Evolutionary conservation across 2,888 invertebrate genomes (phyloP), one percentile per base, ranked within the genome.

Genomic region (Labia minor): DNA sequence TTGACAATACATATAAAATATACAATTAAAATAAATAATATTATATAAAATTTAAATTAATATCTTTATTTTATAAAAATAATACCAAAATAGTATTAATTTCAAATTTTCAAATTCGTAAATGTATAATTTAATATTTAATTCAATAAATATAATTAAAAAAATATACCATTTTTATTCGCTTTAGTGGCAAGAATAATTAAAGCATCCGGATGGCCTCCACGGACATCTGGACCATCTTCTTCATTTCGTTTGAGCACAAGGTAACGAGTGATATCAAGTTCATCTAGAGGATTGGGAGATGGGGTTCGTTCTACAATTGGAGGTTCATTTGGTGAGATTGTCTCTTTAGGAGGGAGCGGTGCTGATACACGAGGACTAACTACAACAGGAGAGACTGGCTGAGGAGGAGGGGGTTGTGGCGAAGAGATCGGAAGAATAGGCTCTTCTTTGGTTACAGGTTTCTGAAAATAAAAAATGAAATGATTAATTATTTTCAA

Each of bases 111-210:
- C n/a, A n/a, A n/a, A n/a, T n/a, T n/a, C n/a, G n/a, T n/a, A n/a
- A n/a, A n/a, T n/a, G n/a, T n/a, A n/a, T n/a, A n/a, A n/a, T n/a
- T n/a, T n/a, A n/a, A n/a, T n/a, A n/a, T n/a, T n/a, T n/a, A n/a
- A n/a, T n/a, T n/a, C n/a, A n/a, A n/a, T n/a, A n/a, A n/a, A n/a
- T n/a, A n/a, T n/a, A n/a, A n/a, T n/a, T n/a, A 2, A n/a, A 19
- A 18, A 67, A 65, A 75, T 77, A 77, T 79, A 84, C 89, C 85
- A 74, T 83, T 89, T 83, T 93, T 95, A 76, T 92, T 92, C 70
- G 93, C 92, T 79, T 93, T 93, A 67, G 96, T 95, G 63, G 98
- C 98, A 75, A 96, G 92, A 61, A 97, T 95, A 70, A 98, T 88
- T 66, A 99, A 85, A 0, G 95, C 96, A 77, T 98, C 95, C 1